A percentile compares a stretch with the other conserved stretches of the same genome.
phyloP scores from a whole-genome alignment of 2,888 invertebrate species.

The Alcis repandata region DNA sequence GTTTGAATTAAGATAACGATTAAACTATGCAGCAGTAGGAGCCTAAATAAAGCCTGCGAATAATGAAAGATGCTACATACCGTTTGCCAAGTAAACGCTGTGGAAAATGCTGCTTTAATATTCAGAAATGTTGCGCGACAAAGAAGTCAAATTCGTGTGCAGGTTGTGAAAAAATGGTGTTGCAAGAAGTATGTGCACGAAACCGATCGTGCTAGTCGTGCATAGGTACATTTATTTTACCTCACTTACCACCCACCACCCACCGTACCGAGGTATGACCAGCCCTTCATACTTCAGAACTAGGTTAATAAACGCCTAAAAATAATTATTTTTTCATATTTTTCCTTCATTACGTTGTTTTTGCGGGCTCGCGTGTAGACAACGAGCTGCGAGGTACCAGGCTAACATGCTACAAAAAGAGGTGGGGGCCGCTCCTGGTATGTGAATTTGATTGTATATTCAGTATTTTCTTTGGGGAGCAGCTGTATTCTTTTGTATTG shows the following conservation, averaged over 20 bases:
- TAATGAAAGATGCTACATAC: too few relatives aligned
- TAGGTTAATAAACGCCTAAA: slow-evolving; percentile 52
- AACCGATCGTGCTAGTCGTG: slow-evolving; percentile 8
- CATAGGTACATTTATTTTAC: slow-evolving; percentile 13
- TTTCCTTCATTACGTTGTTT: slow-evolving; percentile 64
- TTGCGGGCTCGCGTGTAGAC: slow-evolving; percentile 80
- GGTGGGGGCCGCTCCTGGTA: slow-evolving; percentile 63
- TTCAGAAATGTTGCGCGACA: too few relatives aligned
- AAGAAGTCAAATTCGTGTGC: too few relatives aligned
- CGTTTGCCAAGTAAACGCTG: too few relatives aligned
- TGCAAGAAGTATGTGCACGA: slow-evolving; percentile 1
- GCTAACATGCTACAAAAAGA: slow-evolving; percentile 75
- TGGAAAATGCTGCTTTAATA: too few relatives aligned
- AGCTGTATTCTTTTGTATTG: slow-evolving; percentile 12
- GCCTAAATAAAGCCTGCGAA: too few relatives aligned
- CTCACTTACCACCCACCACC: slow-evolving; percentile 1
- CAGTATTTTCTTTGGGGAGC: slow-evolving; percentile 18
- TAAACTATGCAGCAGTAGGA: too few relatives aligned
- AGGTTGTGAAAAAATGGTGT: too few relatives aligned
- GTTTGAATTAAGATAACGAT: too few relatives aligned
- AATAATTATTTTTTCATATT: slow-evolving; percentile 45
- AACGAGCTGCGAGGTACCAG: slow-evolving; percentile 75
- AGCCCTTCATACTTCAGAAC: slow-evolving; percentile 19
- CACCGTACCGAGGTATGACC: slow-evolving; percentile 4
- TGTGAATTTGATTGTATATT: slow-evolving; percentile 28